Evolutionary conservation across 2,888 invertebrate species (phyloP).

Genomic region (Lasioglossum calceatum): DNA sequence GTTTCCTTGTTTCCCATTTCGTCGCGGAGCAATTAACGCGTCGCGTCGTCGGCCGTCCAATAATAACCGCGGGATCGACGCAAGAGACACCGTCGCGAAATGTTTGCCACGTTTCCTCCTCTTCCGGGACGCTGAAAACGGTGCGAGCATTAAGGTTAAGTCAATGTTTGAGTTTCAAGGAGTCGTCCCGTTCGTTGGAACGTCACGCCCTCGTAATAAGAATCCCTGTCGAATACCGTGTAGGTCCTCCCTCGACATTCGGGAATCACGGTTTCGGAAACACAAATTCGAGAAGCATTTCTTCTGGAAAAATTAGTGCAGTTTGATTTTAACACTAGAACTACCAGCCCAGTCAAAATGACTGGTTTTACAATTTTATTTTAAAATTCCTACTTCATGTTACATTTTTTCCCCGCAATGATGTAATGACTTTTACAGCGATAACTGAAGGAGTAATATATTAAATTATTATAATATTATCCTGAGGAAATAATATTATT

Average conservation of each 20-base stretch:
- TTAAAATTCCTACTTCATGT: no score
- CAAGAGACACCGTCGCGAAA: conserved; percentile 1
- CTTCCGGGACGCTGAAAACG: conserved; percentile 46
- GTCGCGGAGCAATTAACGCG: background rate
- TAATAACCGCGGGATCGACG: conserved; percentile 20
- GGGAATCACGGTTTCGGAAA: conserved; percentile 19
- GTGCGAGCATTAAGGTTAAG: conserved; percentile 73
- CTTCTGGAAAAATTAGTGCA: background rate
- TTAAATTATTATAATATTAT: no score
- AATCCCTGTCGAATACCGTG: background rate
- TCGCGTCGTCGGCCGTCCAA: conserved; percentile 3
- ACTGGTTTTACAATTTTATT: no score
- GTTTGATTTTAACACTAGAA: background rate
- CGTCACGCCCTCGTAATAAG: conserved; percentile 24
- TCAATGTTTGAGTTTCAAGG: conserved; percentile 73
- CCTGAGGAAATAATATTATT: no score
- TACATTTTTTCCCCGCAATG: no score
- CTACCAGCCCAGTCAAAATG: no score
- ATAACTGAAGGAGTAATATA: no score
- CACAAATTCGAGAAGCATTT: background rate
- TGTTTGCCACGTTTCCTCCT: conserved; percentile 12
- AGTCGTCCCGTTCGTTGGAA: conserved; percentile 31
- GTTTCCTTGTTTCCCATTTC: background rate
- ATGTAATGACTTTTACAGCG: no score
- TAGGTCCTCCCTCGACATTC: background rate